phyloP scores from a whole-genome alignment of 2,797 vertebrate genomes.

The Chelmon rostratus region DNA sequence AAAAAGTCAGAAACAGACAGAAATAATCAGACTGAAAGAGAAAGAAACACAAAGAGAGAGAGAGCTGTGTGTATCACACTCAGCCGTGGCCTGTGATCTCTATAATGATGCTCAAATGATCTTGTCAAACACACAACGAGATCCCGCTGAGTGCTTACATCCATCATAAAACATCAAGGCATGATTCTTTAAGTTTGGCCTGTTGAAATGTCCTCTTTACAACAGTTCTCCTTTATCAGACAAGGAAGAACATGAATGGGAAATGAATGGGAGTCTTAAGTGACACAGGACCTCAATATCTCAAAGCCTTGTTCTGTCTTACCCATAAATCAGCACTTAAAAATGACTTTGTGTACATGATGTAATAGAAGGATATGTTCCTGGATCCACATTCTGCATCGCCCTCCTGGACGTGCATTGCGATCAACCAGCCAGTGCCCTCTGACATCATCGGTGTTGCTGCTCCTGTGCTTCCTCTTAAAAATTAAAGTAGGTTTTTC shows the following conservation, averaged over 20 bases:
- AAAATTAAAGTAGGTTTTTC: no score
- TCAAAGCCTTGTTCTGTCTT: not conserved
- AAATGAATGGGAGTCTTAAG: not conserved
- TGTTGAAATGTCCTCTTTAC: slow-evolving; percentile 34
- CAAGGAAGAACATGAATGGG: not conserved
- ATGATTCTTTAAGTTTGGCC: slow-evolving; percentile 7
- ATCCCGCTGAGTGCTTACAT: slow-evolving; percentile 29
- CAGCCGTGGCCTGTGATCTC: not conserved
- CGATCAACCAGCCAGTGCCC: no score
- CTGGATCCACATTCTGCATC: no score
- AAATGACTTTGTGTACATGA: not conserved
- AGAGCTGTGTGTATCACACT: not conserved
- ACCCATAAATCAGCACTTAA: not conserved
- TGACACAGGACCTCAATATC: no score
- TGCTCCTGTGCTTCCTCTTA: no score
- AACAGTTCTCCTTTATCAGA: slow-evolving; percentile 24
- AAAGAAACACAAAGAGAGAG: not conserved
- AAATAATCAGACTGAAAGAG: slow-evolving; percentile 2
- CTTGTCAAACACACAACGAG: slow-evolving; percentile 8
- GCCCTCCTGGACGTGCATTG: no score
- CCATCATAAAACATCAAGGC: slow-evolving; percentile 35
- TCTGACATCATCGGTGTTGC: no score
- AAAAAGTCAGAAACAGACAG: slow-evolving; percentile 8
- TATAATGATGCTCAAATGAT: slow-evolving; percentile 33
- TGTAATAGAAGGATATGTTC: no score